Percentiles rank a stretch among this genome's conserved stretches.
These are phyloP conservation scores for Colistium nudipinnis DNA, from an alignment of 2,113 vertebrate species.

Conservation along the genomic window DNA sequence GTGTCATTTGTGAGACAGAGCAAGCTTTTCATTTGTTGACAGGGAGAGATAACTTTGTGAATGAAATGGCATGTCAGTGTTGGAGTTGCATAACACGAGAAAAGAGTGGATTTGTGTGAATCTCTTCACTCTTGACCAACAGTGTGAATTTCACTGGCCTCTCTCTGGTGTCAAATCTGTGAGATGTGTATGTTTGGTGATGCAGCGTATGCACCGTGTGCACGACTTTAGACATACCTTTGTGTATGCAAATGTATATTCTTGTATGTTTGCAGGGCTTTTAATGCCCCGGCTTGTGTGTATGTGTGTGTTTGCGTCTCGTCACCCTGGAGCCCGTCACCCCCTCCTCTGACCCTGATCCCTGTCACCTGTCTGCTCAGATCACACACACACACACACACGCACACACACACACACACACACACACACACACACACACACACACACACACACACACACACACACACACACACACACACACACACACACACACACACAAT, in stretches of 20 bases:
- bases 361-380: constrained; percentile 75
- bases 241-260: constrained; percentile 19
- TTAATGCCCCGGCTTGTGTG: constrained; percentile 17
- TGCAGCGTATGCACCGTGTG: background rate
- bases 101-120: constrained; percentile 8
- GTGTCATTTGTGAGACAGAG: constrained; percentile 15
- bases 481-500: constrained; percentile 49
- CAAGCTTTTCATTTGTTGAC: constrained; percentile 22
- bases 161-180: constrained; percentile 49
- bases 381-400: constrained; percentile 58
- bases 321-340: constrained; percentile 69
- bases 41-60: constrained; percentile 17
- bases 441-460: constrained; percentile 45
- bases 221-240: constrained; percentile 8
- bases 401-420: constrained; percentile 23
- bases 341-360: constrained; percentile 72
- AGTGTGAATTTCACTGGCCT: constrained; percentile 38
- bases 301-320: constrained; percentile 39
- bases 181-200: constrained; percentile 25
- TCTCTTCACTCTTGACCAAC: constrained; percentile 1
- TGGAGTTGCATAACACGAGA: background rate
- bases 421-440: constrained; percentile 17
- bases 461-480: constrained; percentile 44
- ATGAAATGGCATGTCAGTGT: constrained; percentile 14
- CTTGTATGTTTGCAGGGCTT: constrained; percentile 5